Evolutionary conservation across 2,888 invertebrate genomes (phyloP), one percentile per base, ranked within the genome.

Genomic region (Drosophila pseudotakahashii): DNA sequence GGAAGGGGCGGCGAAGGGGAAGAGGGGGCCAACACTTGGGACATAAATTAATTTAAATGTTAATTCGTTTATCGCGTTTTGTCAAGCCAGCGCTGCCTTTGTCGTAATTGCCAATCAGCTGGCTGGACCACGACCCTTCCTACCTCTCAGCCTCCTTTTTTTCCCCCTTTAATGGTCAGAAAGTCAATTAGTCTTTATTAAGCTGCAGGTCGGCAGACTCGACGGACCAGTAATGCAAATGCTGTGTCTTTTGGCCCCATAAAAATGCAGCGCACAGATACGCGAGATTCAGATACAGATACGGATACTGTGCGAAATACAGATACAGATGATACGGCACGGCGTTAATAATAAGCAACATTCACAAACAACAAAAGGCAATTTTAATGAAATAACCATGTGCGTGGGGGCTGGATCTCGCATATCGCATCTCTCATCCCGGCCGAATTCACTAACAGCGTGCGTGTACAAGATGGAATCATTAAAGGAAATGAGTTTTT

Each of bases 401-500:
- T 77, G 83, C 75, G 83, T 87, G 87, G 30, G 55, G 58, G 55
- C 58, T 68, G 66, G 58, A 69, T 19, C 54, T 26, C 47, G 7
- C 7, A 7, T 7, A 7, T 30, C 30, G 30, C 30, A 70, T 16
- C 54, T 23, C 50, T 68, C 61, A 70, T 67, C 70, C 36, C 48
- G 44, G 69, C 64, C 61, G 37, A 47, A 47, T 41, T 39, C 61
- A 77, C 59, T 68, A 76, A 78, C 76, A 68, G 81, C 76, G 63
- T 78, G 76, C 80, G 83, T 44, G 36, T 79, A 80, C 84, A 80
- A 85, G 88, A 85, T 85, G 84, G 85, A 85, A 85, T 85, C 84
- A 88, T 85, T 85, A 83, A 86, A 81, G 79, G 89, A 89, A 88
- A 89, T 89, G 89, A 87, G 88, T 73, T 88, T 81, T 88, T 81